These are phyloP conservation scores for Perca fluviatilis DNA, from an alignment of 2,113 vertebrate genomes.

Conservation along the genomic window DNA sequence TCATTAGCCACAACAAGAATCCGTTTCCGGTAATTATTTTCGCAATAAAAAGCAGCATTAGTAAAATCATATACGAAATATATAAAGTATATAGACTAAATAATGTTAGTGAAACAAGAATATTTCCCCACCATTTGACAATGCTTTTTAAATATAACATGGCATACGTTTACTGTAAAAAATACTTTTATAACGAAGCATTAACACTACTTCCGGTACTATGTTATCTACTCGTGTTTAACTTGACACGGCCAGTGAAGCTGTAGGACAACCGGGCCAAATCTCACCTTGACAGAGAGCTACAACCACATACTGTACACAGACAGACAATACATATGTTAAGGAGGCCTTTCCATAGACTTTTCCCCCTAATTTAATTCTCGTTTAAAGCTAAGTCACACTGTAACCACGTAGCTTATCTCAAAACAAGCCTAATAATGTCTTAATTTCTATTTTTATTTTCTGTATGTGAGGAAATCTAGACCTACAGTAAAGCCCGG, in stretches of 20 bases:
- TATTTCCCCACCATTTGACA: fast-evolving
- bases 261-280: constrained; percentile 18
- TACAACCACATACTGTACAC: neutral
- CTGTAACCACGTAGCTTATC: neutral
- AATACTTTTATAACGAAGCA: constrained; percentile 4
- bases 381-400: neutral
- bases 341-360: neutral
- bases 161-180: neutral
- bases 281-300: constrained; percentile 39
- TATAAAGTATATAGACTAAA: fast-evolving
- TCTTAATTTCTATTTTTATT: too few relatives aligned
- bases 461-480: too few relatives aligned
- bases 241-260: constrained; percentile 10
- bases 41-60: neutral
- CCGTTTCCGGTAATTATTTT: constrained; percentile 32
- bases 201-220: neutral
- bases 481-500: neutral
- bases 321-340: neutral
- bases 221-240: neutral
- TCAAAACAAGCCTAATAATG: neutral
- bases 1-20: neutral
- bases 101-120: neutral
- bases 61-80: neutral
- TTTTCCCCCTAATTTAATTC: neutral
- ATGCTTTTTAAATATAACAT: neutral